Conservation (phyloP, 2,797 vertebrate genomes). For the Neosilurus mollespiculum region DNA sequence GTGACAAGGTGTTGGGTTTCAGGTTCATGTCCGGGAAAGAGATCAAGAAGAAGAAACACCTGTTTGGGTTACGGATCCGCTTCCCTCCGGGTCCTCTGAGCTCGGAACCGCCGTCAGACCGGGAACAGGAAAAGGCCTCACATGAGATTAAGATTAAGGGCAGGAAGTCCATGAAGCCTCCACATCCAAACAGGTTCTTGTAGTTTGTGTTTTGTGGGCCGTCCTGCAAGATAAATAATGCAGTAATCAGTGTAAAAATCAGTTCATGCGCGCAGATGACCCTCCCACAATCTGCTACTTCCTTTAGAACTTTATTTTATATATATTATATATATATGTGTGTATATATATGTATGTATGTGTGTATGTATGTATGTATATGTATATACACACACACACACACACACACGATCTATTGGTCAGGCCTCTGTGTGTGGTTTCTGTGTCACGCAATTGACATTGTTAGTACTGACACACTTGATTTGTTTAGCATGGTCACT, state of each 20-base stretch:
- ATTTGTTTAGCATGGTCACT: slow-evolving; percentile 73
- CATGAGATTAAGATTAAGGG: slow-evolving; percentile 96
- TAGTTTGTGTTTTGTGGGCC: not conserved
- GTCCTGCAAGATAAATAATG: too few species aligned
- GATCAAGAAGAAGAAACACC: slow-evolving; percentile 99
- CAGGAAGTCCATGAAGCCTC: slow-evolving; percentile 87
- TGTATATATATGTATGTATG: too few species aligned
- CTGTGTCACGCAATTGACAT: too few species aligned
- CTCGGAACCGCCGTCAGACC: slow-evolving; percentile 80
- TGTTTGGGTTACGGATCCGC: slow-evolving; percentile 94
- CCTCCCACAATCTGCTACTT: not conserved
- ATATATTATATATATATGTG: too few species aligned
- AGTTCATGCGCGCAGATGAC: too few species aligned
- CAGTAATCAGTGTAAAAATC: not conserved
- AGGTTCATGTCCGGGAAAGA: slow-evolving; percentile 99
- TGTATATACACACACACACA: too few species aligned
- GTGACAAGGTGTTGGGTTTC: slow-evolving; percentile 21
- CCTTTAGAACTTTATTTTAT: not conserved
- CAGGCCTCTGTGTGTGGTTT: too few species aligned
- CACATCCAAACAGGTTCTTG: slow-evolving; percentile 76
- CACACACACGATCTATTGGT: too few species aligned
- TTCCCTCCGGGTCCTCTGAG: slow-evolving; percentile 91
- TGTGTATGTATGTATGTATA: too few species aligned
- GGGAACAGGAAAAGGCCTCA: slow-evolving; percentile 85
- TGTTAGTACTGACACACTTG: not conserved